Evolutionary conservation across 2,113 vertebrate genomes (phyloP).

Genomic region (Tiliqua scincoides): DNA sequence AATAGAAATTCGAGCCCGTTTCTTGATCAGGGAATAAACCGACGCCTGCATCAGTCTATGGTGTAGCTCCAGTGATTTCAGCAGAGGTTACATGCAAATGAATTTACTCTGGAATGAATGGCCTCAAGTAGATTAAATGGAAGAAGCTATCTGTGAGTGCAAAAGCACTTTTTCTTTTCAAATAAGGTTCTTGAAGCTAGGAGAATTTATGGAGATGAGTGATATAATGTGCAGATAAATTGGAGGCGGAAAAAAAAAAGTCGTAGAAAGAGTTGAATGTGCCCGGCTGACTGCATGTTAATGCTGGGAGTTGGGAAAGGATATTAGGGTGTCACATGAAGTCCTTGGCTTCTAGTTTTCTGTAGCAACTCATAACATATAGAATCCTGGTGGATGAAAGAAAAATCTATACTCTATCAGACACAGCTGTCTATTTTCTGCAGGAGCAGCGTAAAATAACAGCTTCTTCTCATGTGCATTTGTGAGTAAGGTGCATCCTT

Average conservation of each 20-base stretch:
- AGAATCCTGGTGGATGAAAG: not conserved
- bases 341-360: not conserved
- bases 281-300: not conserved
- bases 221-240: not conserved
- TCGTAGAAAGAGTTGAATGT: not conserved
- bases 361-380: not conserved
- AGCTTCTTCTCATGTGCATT: not conserved
- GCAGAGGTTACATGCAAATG: not conserved
- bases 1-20: not conserved
- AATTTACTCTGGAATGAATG: not conserved
- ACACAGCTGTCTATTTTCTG: conserved; percentile 1
- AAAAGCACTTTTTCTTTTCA: not conserved
- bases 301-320: not conserved
- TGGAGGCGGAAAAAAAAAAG: not conserved
- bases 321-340: not conserved
- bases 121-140: not conserved
- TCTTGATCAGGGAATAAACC: not conserved
- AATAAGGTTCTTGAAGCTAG: not conserved
- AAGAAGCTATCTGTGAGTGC: not conserved
- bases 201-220: not conserved
- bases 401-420: fast-evolving
- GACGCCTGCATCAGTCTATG: not conserved
- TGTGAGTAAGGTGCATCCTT: not conserved
- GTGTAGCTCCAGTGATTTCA: not conserved
- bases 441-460: not conserved